A percentile compares a stretch with the other conserved stretches of the same genome.
Evolutionary conservation across 2,797 vertebrate genomes (phyloP).

Genomic region (Nothura maculosa): DNA sequence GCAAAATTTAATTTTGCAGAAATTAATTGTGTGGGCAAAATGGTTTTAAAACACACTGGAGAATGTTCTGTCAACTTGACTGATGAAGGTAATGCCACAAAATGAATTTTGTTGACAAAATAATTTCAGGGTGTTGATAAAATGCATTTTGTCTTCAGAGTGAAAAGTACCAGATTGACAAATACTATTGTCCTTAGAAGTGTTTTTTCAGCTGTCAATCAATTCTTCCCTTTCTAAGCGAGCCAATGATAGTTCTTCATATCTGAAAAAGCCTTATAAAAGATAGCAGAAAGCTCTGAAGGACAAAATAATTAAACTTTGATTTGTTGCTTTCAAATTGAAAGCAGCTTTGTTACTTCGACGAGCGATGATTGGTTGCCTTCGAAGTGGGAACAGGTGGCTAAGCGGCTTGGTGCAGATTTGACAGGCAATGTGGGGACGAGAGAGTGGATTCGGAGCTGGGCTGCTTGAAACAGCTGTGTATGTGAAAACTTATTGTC

Average conservation of each 20-base stretch:
- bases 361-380: constrained; percentile 28
- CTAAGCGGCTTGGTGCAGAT: background rate
- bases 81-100: constrained; percentile 35
- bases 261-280: background rate
- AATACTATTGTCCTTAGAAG: constrained; percentile 1
- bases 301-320: constrained; percentile 64
- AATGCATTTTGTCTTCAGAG: constrained; percentile 37
- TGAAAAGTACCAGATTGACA: constrained; percentile 36
- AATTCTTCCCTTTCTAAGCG: constrained; percentile 10
- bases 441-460: background rate
- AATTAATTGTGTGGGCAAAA: constrained; percentile 68
- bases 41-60: constrained; percentile 17
- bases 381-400: constrained; percentile 34
- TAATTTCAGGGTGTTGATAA: constrained; percentile 62
- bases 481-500: background rate
- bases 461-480: constrained; percentile 27
- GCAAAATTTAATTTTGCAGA: constrained; percentile 58
- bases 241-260: constrained; percentile 16
- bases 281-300: constrained; percentile 42
- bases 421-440: background rate
- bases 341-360: constrained; percentile 42
- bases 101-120: constrained; percentile 56
- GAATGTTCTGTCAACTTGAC: constrained; percentile 45
- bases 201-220: constrained; percentile 23
- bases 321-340: constrained; percentile 60